These are phyloP conservation scores for Malurus cyaneus DNA, from an alignment of 2,113 vertebrate genomes.

Conservation along the genomic window DNA sequence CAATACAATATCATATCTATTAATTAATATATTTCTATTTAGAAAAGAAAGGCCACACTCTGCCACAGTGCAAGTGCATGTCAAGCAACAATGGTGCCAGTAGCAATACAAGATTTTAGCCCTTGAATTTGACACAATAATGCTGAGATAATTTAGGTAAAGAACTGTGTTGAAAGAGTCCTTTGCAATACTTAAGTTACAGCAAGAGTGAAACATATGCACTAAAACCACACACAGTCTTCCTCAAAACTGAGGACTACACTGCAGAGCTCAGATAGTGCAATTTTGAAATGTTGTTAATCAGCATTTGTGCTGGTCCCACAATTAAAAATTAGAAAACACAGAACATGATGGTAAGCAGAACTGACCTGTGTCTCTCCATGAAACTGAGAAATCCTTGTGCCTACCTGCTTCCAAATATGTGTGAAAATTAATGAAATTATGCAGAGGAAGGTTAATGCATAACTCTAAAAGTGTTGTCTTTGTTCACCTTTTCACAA, in stretches of 20 bases:
- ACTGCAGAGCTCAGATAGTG: neutral
- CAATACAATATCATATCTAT: neutral
- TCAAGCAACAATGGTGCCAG: neutral
- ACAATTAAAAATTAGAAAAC: neutral
- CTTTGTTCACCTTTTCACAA: neutral
- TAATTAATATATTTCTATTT: neutral
- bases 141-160: neutral
- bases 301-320: neutral
- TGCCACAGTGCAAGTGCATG: neutral
- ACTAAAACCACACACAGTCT: neutral
- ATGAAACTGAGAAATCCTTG: rapidly evolving
- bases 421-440: neutral
- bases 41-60: neutral
- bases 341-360: neutral
- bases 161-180: neutral
- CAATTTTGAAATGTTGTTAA: neutral
- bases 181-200: neutral
- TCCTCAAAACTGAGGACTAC: neutral
- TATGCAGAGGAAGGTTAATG: neutral
- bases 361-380: neutral
- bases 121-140: neutral
- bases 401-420: neutral
- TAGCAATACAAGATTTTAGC: neutral
- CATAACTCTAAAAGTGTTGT: neutral
- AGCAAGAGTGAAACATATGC: neutral